Conservation (phyloP, 2,113 vertebrate species). For the Myrmophylax atrothorax region DNA sequence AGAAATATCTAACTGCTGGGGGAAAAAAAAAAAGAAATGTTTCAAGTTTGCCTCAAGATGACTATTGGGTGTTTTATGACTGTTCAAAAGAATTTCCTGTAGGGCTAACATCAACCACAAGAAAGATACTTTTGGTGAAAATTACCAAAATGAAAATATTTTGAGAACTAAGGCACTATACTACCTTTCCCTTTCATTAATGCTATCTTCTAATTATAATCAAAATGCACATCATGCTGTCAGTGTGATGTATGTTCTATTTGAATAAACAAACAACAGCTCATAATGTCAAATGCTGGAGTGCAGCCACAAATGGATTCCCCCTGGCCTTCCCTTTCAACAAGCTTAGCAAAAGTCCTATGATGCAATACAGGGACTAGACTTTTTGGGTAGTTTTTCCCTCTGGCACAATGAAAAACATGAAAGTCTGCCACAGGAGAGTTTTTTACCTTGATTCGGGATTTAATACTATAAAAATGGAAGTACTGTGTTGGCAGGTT, state of each 20-base stretch:
- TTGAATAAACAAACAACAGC: background rate
- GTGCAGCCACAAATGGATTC: background rate
- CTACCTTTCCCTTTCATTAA: background rate
- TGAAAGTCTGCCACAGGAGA: background rate
- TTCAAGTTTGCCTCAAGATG: background rate
- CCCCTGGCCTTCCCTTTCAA: background rate
- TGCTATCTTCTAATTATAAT: background rate
- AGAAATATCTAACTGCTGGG: background rate
- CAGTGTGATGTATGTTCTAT: background rate
- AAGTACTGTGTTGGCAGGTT: conserved; percentile 78
- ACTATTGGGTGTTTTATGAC: background rate
- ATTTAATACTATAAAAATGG: conserved; percentile 90
- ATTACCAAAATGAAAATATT: background rate
- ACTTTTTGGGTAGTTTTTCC: background rate
- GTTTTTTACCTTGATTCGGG: conserved; percentile 84
- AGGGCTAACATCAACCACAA: background rate
- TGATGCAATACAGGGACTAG: background rate
- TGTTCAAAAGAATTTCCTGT: background rate
- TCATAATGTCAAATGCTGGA: background rate
- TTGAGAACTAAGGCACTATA: background rate
- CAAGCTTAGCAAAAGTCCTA: background rate
- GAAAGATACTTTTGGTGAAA: background rate
- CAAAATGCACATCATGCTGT: background rate
- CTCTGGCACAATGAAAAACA: background rate
- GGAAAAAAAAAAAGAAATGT: background rate